These are phyloP conservation scores for Tridacna crocea DNA, from an alignment of 2,888 invertebrate species.

Conservation along the genomic window DNA sequence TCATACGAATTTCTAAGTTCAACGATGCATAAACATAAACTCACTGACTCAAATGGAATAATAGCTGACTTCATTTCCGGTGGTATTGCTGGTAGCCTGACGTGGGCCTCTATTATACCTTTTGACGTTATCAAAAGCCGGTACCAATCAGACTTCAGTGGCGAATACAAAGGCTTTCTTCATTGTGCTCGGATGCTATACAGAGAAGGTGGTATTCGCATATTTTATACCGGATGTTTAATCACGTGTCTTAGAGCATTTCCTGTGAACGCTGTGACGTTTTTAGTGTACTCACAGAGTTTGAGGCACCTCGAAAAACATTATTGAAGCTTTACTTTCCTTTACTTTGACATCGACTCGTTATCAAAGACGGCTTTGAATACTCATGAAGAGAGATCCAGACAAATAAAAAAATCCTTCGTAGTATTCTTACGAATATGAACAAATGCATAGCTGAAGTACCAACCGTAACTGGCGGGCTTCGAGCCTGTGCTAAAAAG, in stretches of 20 bases:
- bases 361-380: no score
- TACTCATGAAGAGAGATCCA: no score
- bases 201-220: slow-evolving; percentile 86
- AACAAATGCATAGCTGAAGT: no score
- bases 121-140: slow-evolving; percentile 91
- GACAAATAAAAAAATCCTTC: no score
- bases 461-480: no score
- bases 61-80: slow-evolving; percentile 80
- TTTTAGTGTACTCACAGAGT: slow-evolving; percentile 84
- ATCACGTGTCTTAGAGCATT: slow-evolving; percentile 88
- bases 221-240: slow-evolving; percentile 88
- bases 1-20: slow-evolving; percentile 85
- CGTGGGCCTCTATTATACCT: slow-evolving; percentile 89
- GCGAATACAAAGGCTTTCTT: slow-evolving; percentile 86
- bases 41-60: slow-evolving; percentile 69
- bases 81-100: slow-evolving; percentile 86
- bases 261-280: slow-evolving; percentile 88
- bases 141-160: slow-evolving; percentile 88
- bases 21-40: slow-evolving; percentile 55
- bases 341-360: no score
- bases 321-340: not conserved
- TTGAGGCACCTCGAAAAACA: slow-evolving; percentile 64
- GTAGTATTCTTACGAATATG: no score
- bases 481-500: no score
- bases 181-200: slow-evolving; percentile 87